These are phyloP conservation scores for Micrasema minimum DNA, from an alignment of 1,140 invertebrate species.

Conservation along the genomic window DNA sequence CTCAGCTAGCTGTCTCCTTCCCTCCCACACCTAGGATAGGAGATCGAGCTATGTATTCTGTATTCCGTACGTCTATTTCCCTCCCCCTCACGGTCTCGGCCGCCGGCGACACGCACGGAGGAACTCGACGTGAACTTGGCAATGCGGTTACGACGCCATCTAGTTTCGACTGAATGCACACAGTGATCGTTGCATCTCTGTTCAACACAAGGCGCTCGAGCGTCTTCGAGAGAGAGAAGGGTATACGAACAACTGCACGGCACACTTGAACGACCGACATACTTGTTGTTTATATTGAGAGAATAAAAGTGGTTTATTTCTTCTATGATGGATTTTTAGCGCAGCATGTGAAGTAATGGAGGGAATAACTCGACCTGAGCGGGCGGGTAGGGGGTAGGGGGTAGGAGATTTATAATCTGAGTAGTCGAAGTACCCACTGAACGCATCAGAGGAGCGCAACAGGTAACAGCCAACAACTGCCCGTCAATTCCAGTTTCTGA, in stretches of 20 bases:
- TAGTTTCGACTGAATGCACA: constrained; percentile 38
- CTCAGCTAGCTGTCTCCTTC: not conserved
- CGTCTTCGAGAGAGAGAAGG: constrained; percentile 15
- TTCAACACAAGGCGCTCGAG: not conserved
- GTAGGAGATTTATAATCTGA: no score
- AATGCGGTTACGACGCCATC: constrained; percentile 40
- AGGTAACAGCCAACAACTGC: no score
- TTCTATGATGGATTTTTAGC: constrained; percentile 41
- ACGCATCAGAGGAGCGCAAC: no score
- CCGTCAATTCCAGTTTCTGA: no score
- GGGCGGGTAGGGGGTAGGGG: no score
- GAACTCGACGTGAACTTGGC: constrained; percentile 39
- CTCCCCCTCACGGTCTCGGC: not conserved
- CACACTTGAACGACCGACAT: constrained; percentile 34
- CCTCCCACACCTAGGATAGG: not conserved
- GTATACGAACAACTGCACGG: constrained; percentile 22
- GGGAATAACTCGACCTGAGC: not conserved
- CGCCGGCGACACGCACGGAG: constrained; percentile 39
- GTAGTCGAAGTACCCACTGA: no score
- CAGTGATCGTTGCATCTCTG: constrained; percentile 26
- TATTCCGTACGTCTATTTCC: not conserved
- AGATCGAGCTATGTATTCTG: not conserved
- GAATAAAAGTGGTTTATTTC: constrained; percentile 44
- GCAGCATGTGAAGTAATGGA: constrained; percentile 1
- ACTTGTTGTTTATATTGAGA: constrained; percentile 22